These are phyloP conservation scores for Axea sp. DNA, from an alignment of 2,888 invertebrate species.

Conservation along the genomic window DNA sequence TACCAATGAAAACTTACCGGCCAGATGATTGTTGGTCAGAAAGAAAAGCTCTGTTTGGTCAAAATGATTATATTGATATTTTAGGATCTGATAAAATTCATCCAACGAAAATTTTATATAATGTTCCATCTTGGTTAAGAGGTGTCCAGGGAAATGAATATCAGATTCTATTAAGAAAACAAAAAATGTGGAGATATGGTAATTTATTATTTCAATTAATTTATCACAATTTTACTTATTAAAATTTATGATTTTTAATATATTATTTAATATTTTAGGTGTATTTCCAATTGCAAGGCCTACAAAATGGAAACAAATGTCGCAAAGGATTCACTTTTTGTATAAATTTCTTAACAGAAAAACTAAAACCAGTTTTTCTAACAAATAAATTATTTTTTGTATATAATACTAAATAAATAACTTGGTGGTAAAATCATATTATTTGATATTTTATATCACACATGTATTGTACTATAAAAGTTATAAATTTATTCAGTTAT, in stretches of 20 bases:
- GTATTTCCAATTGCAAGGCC: slow-evolving; percentile 84
- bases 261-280: slow-evolving; percentile 74
- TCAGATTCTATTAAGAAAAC: slow-evolving; percentile 87
- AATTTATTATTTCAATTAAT: background rate
- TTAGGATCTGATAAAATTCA: slow-evolving; percentile 91
- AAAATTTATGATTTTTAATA: too few relatives aligned
- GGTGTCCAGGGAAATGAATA: slow-evolving; percentile 93
- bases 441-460: too few relatives aligned
- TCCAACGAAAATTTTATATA: slow-evolving; percentile 91
- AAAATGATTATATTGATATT: slow-evolving; percentile 98
- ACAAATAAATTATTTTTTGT: slow-evolving; percentile 1
- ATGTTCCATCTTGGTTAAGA: slow-evolving; percentile 93
- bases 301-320: slow-evolving; percentile 87
- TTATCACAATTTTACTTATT: background rate
- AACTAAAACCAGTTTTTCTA: slow-evolving; percentile 83
- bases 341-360: slow-evolving; percentile 90
- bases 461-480: too few relatives aligned
- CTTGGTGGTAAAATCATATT: too few relatives aligned
- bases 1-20: slow-evolving; percentile 85
- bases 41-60: slow-evolving; percentile 92
- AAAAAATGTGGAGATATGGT: slow-evolving; percentile 80
- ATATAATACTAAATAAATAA: background rate
- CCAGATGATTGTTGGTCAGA: slow-evolving; percentile 88
- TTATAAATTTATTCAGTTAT: too few relatives aligned
- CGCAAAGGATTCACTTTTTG: slow-evolving; percentile 87